Conservation (phyloP, 2,888 invertebrate genomes). For the Eurois occulta region DNA sequence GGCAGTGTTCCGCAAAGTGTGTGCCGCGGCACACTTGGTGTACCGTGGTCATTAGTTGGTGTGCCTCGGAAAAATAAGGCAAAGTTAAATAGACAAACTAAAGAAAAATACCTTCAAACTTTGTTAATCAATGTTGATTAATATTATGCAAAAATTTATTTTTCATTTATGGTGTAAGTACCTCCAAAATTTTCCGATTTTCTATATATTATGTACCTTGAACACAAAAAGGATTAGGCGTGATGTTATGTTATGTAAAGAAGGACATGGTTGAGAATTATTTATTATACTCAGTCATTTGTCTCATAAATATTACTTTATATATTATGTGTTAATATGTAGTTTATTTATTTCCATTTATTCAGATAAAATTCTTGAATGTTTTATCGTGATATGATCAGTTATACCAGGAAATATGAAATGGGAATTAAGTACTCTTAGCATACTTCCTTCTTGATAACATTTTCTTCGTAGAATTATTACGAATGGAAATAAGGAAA, state of each 20-base stretch:
- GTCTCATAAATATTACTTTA: background rate
- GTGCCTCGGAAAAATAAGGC: too few relatives aligned
- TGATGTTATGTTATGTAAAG: background rate
- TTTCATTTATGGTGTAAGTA: too few relatives aligned
- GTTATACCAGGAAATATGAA: constrained; percentile 1
- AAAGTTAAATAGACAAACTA: too few relatives aligned
- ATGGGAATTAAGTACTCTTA: background rate
- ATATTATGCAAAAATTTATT: too few relatives aligned
- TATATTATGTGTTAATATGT: background rate
- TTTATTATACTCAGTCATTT: background rate
- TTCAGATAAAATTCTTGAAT: background rate
- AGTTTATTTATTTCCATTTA: background rate
- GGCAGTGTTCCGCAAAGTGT: too few relatives aligned
- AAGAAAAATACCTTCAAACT: too few relatives aligned
- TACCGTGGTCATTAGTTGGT: too few relatives aligned
- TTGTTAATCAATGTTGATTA: too few relatives aligned
- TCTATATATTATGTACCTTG: too few relatives aligned
- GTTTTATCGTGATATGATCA: background rate
- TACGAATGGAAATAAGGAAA: constrained; percentile 10
- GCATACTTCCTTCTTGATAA: constrained; percentile 2
- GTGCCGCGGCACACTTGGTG: too few relatives aligned
- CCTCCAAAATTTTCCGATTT: too few relatives aligned
- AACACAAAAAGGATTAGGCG: background rate
- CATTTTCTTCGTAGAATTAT: constrained; percentile 23
- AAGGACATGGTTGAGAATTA: background rate